Evolutionary conservation across 2,888 invertebrate species (phyloP), one percentile per base, ranked within the genome.

Genomic region (Caenorhabditis uteleia): DNA sequence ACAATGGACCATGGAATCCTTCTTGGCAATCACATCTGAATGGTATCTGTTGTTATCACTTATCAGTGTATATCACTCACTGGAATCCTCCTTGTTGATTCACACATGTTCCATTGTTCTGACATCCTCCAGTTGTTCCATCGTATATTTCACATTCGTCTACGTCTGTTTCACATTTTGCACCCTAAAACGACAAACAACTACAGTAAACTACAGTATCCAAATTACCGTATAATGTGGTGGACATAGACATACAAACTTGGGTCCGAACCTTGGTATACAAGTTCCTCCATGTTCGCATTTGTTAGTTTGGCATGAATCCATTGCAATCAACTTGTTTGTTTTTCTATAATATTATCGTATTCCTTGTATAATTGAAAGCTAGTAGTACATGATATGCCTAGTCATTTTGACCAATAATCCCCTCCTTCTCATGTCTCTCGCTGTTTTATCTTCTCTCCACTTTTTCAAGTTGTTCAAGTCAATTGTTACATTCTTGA

Each of bases 21-120:
- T 23, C 23, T 2, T 54, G 40, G 49, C 82, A 82, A 23, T 74
- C 49, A 45, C 82, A 91, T 89, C n/a, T n/a, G n/a, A n/a, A n/a
- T n/a, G n/a, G n/a, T n/a, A n/a, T n/a, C n/a, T n/a, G n/a, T n/a
- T n/a, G n/a, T n/a, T n/a, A n/a, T n/a, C n/a, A n/a, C n/a, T n/a
- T n/a, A n/a, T 39, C 39, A 39, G n/a, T 14, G 42, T 18, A 14
- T n/a, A 2, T 23, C 18, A 31, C 51, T 53, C 36, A 71, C 71
- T 55, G 53, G 39, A 70, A 75, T 50, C 77, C 75, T 26, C 59
- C 65, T 10, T 54, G 61, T 33, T 64, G 68, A 48, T 80, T 82
- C 27, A 59, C 51, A 57, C 82, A 82, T 3, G 78, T 82, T 7
- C 68, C 81, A 43, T 77, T 77, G 55, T 81, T 81, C 58, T 79